Conservation (phyloP, 2,797 vertebrate genomes). For the Urocyon cinereoargenteus region DNA sequence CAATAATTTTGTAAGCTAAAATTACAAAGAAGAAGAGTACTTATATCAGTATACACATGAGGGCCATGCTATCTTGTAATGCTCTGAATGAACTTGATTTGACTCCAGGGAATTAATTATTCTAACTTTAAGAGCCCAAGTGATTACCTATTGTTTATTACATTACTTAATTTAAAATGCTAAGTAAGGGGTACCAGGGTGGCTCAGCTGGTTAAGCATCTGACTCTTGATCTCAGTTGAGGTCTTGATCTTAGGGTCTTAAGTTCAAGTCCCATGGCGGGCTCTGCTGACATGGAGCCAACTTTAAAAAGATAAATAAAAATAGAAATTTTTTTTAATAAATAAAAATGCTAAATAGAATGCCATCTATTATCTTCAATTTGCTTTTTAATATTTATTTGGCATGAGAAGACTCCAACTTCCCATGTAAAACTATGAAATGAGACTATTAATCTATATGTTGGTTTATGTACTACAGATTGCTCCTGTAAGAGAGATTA, state of each 20-base stretch:
- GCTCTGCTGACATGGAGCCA: neutral
- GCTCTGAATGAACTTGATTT: neutral
- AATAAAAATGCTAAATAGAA: slow-evolving; percentile 57
- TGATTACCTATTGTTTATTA: neutral
- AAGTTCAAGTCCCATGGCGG: neutral
- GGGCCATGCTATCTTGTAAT: neutral
- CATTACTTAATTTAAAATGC: slow-evolving; percentile 47
- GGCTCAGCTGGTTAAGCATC: neutral
- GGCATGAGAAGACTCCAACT: slow-evolving; percentile 19
- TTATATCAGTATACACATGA: neutral
- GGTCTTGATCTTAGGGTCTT: neutral
- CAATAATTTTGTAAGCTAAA: neutral
- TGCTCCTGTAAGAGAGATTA: neutral
- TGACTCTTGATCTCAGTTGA: neutral
- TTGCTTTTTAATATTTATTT: slow-evolving; percentile 54
- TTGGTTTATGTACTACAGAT: neutral
- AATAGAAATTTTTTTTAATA: neutral
- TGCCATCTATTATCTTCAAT: slow-evolving; percentile 14
- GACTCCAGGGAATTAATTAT: neutral
- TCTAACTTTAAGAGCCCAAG: neutral
- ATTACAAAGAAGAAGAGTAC: neutral
- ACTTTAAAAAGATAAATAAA: neutral
- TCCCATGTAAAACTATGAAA: slow-evolving; percentile 41
- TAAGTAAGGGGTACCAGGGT: neutral
- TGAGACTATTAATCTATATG: slow-evolving; percentile 11